Evolutionary conservation across 2,113 vertebrate species (phyloP).

Genomic region (Anguilla rostrata): DNA sequence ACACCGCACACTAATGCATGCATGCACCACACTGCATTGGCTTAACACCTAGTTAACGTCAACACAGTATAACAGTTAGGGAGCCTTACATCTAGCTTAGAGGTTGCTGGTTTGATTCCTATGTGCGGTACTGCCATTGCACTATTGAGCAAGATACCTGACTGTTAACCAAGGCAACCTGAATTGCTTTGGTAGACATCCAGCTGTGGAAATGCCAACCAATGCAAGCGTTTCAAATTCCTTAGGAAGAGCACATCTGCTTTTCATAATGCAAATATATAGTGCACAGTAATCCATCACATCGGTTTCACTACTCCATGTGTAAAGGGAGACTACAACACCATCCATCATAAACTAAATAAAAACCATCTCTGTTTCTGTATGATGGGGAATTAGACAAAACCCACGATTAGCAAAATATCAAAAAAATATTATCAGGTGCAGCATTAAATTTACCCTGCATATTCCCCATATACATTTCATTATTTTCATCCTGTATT

Average conservation of each 20-base stretch:
- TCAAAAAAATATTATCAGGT: not conserved
- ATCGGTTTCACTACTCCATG: not conserved
- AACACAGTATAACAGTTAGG: not conserved
- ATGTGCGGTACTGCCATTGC: not conserved
- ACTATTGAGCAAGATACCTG: no score
- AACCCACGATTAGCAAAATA: not conserved
- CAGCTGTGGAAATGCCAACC: not conserved
- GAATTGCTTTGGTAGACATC: not conserved
- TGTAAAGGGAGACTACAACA: not conserved
- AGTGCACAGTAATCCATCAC: not conserved
- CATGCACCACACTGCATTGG: not conserved
- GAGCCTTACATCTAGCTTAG: not conserved
- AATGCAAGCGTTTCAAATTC: no score
- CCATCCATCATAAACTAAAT: not conserved
- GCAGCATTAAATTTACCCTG: not conserved
- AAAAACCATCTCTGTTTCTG: not conserved
- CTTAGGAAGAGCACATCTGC: no score
- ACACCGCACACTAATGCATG: conserved; percentile 13
- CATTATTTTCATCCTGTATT: not conserved
- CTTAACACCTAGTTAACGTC: not conserved
- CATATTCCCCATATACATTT: not conserved
- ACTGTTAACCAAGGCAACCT: not conserved
- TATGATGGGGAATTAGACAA: not conserved
- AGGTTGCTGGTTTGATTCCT: not conserved
- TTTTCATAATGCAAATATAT: not conserved